Base-by-base conservation (phyloP, 1,140 invertebrate species). In the Drosophila insularis region DNA sequence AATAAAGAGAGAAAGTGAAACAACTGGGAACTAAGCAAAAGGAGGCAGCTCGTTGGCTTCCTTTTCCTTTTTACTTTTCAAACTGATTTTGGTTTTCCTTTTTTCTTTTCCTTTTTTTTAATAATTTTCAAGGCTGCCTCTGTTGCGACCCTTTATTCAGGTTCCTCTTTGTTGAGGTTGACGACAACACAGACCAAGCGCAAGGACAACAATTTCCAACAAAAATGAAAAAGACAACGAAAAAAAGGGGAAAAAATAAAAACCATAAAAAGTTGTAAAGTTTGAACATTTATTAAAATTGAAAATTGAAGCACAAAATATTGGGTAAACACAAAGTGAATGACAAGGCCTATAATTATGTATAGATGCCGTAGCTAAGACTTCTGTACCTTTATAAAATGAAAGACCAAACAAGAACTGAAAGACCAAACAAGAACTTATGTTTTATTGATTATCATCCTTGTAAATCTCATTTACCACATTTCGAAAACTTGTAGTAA, bases 141-240 rank as follows among this genome's bases (percentile, higher is more conserved):
- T 58, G 3, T 14, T 58, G 55, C 14, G 23, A 35, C 55, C 55
- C 55, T 58, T 58, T 58, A 35, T 58, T 58, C 14, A 58, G 55
- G 31, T 37, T 58, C 10, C 55, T 37, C 55, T 58, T 58, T 58
- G 55, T 58, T 58, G 55, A 58, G 14, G 55, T 58, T 58, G 55
- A 37, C 11, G 55, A 35, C 55, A 35, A 19, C 55, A 35, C 55
- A 37, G 35, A 13, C 35, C 35, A 14, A 35, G 8, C n/a, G 31
- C 55, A 37, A 58, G 31, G 55, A 37, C 55, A 35, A 19, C 31
- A 56, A 58, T 11, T 50, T 46, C 43, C 13, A 17, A 8, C 14
- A 46, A 46, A 27, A 46, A 50, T 46, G 7, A 8, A 10, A 19
- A 46, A 46, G 10, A 46, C 35, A n/a, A 13, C 35, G 2, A 13